A percentile compares a stretch with the other conserved stretches of the same genome.
Conservation (phyloP, 2,888 invertebrate genomes). For the Euzetes globulus region DNA sequence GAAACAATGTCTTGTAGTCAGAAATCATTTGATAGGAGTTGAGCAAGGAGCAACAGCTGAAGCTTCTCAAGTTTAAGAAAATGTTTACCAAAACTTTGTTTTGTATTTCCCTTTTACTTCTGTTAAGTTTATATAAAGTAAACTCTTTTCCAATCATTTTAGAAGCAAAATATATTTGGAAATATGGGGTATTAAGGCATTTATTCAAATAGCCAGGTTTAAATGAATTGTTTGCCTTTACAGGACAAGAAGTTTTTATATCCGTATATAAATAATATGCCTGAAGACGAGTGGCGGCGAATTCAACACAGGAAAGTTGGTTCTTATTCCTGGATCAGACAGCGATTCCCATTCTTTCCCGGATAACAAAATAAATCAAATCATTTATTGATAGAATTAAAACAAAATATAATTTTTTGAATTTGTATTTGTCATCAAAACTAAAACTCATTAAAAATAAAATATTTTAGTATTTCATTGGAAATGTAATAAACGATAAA, state of each 20-base stretch:
- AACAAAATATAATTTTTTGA: too few relatives aligned
- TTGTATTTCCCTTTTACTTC: background rate
- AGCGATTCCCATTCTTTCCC: background rate
- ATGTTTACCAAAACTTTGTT: background rate
- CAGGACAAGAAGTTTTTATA: background rate
- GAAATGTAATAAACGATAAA: too few relatives aligned
- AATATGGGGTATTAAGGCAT: slow-evolving; percentile 14
- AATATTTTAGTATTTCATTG: background rate
- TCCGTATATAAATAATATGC: slow-evolving; percentile 1
- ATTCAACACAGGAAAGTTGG: background rate
- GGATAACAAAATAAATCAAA: background rate
- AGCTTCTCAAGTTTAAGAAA: background rate
- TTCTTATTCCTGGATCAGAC: background rate
- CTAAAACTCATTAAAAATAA: background rate
- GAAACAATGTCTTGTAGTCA: too few relatives aligned
- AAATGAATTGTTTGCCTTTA: too few relatives aligned
- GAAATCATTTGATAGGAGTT: too few relatives aligned
- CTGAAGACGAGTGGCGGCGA: background rate
- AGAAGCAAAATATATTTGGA: slow-evolving; percentile 5
- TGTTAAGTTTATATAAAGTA: background rate
- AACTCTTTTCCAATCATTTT: background rate
- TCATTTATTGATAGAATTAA: too few relatives aligned
- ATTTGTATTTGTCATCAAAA: too few relatives aligned
- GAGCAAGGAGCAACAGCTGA: too few relatives aligned
- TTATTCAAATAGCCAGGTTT: too few relatives aligned